Percentiles rank a stretch among this genome's conserved stretches.
Conservation (phyloP, 2,797 vertebrate genomes). For the Acipenser ruthenus region DNA sequence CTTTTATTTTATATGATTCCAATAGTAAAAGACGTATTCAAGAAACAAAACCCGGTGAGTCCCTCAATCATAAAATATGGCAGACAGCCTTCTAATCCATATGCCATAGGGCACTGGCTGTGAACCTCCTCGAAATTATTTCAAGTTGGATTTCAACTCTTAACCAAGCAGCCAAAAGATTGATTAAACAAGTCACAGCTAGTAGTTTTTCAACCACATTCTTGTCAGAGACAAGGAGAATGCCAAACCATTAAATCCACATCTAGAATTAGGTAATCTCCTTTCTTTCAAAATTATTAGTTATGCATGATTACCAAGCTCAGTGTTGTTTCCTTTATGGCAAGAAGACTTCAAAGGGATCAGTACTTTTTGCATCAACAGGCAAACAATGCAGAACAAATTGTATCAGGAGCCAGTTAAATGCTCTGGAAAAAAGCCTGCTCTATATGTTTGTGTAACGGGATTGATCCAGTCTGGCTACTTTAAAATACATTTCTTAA, state of each 20-base stretch:
- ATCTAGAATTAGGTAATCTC: conserved; percentile 24
- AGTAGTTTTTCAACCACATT: conserved; percentile 19
- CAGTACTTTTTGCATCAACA: conserved; percentile 39
- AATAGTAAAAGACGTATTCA: conserved; percentile 8
- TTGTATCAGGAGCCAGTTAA: conserved; percentile 44
- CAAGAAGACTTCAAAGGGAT: conserved; percentile 46
- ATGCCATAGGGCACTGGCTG: conserved; percentile 19
- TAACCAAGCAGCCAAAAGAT: conserved; percentile 15
- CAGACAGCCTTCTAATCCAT: conserved; percentile 16
- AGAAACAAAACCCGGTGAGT: conserved; percentile 15
- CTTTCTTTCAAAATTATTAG: conserved; percentile 26
- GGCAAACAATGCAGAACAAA: conserved; percentile 49
- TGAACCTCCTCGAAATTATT: conserved; percentile 18
- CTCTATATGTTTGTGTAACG: conserved; percentile 33
- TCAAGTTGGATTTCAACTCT: conserved; percentile 18
- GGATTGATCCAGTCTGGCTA: conserved; percentile 28
- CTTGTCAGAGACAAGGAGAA: conserved; percentile 3
- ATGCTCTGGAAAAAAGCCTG: conserved; percentile 41
- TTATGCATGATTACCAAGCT: conserved; percentile 24
- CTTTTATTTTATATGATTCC: conserved; percentile 17
- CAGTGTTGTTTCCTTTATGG: conserved; percentile 32
- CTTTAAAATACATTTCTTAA: conserved; percentile 22
- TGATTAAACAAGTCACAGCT: conserved; percentile 22
- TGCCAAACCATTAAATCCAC: conserved; percentile 15
- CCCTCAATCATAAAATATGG: conserved; percentile 17